Conservation (phyloP, 2,113 vertebrate species). For the Arenaria interpres region DNA sequence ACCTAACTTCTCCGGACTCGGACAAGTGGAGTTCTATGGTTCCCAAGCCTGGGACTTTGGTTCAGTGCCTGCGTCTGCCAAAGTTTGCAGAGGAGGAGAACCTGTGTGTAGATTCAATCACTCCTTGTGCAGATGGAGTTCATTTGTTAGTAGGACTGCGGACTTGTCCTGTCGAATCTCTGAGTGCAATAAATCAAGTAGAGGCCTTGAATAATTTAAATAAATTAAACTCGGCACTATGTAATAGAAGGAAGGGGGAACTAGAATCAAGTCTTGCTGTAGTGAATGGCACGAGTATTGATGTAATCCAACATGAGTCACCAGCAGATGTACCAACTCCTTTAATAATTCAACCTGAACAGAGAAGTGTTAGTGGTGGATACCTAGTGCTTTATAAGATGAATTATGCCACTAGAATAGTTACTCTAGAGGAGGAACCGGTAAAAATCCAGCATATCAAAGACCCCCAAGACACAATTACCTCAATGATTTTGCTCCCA, state of each 20-base stretch:
- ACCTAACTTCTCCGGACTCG: constrained; percentile 86
- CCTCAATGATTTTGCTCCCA: constrained; percentile 94
- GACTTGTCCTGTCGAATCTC: constrained; percentile 87
- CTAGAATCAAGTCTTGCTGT: constrained; percentile 80
- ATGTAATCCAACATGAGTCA: constrained; percentile 84
- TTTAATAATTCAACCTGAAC: constrained; percentile 91
- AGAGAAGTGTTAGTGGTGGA: constrained; percentile 86
- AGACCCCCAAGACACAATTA: constrained; percentile 93
- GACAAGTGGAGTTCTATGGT: constrained; percentile 94
- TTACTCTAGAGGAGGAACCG: constrained; percentile 95
- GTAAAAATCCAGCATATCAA: constrained; percentile 96
- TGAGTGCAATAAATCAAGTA: constrained; percentile 97
- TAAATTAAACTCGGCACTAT: constrained; percentile 96
- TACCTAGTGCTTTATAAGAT: constrained; percentile 97
- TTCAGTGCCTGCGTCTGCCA: constrained; percentile 94
- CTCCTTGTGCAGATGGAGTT: constrained; percentile 94
- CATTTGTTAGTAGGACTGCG: constrained; percentile 93
- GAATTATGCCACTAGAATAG: constrained; percentile 95
- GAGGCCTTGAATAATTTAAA: constrained; percentile 99
- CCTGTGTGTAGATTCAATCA: constrained; percentile 94
- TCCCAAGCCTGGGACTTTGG: constrained; percentile 93
- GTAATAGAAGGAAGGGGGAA: constrained; percentile 90
- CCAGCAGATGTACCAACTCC: constrained; percentile 86
- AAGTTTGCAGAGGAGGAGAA: constrained; percentile 96
- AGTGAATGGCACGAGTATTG: constrained; percentile 86